Conservation (phyloP, 23 tunicate species). For the Styela clava region DNA sequence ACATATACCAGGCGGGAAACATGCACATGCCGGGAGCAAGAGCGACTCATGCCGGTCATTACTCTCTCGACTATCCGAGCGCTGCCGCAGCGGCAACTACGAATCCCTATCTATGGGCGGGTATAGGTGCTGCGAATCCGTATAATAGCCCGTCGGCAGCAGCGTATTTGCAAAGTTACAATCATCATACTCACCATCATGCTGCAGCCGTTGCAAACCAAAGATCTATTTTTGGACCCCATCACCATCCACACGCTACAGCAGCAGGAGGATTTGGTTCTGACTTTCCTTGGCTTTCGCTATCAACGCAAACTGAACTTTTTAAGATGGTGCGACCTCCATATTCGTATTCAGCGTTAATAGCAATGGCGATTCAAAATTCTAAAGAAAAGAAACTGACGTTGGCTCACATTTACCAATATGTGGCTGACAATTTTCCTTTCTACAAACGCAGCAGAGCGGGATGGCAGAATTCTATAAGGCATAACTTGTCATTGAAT, state of each 20-base stretch:
- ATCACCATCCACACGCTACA: constrained; percentile 50
- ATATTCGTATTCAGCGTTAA: constrained; percentile 92
- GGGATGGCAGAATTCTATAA: constrained; percentile 98
- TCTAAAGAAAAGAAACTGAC: constrained; percentile 98
- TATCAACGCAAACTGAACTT: constrained; percentile 88
- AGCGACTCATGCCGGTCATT: constrained; percentile 74
- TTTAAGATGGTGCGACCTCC: constrained; percentile 98
- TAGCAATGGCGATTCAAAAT: constrained; percentile 97
- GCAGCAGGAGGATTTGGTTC: constrained; percentile 52
- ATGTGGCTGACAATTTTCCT: constrained; percentile 98
- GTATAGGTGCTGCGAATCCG: constrained; percentile 42
- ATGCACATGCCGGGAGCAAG: constrained; percentile 65
- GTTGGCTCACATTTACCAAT: constrained; percentile 82
- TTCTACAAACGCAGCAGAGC: constrained; percentile 93
- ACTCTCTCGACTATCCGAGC: constrained; percentile 76
- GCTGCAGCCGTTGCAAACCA: constrained; percentile 59
- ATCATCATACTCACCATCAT: constrained; percentile 30
- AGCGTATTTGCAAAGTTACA: constrained; percentile 69
- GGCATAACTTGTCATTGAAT: constrained; percentile 91
- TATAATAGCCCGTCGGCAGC: constrained; percentile 57
- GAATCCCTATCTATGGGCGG: constrained; percentile 19
- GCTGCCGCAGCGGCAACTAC: constrained; percentile 48
- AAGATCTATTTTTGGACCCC: constrained; percentile 51
- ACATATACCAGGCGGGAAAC: constrained; percentile 75
- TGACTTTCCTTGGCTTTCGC: constrained; percentile 94